These are phyloP conservation scores for Quadriops clusia DNA, from an alignment of 2,888 invertebrate genomes.

Conservation along the genomic window DNA sequence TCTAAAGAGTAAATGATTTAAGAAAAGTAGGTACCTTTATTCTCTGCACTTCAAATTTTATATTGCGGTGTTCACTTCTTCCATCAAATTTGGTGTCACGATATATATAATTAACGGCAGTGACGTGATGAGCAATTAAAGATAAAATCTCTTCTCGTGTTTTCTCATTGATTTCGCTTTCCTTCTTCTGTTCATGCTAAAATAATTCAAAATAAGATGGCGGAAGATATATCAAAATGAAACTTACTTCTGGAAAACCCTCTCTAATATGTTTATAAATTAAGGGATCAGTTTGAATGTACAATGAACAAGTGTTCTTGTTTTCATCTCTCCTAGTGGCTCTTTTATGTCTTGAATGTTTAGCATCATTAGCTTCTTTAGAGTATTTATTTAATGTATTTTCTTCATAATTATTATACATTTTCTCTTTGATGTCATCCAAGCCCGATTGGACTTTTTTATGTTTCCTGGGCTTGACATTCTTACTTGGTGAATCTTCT, in stretches of 20 bases:
- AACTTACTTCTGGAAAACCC: slow-evolving; percentile 65
- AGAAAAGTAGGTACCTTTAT: slow-evolving; percentile 53
- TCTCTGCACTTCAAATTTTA: slow-evolving; percentile 91
- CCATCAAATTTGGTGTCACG: slow-evolving; percentile 92
- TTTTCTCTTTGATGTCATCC: slow-evolving; percentile 15
- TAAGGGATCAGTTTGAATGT: slow-evolving; percentile 95
- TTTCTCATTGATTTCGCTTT: slow-evolving; percentile 65
- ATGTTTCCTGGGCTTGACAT: slow-evolving; percentile 17
- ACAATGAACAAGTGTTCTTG: slow-evolving; percentile 86
- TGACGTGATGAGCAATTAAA: slow-evolving; percentile 95
- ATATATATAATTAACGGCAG: slow-evolving; percentile 96
- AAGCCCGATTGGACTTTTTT: slow-evolving; percentile 15
- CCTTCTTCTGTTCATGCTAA: slow-evolving; percentile 60
- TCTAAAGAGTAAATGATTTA: background rate
- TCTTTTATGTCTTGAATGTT: slow-evolving; percentile 23
- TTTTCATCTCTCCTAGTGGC: slow-evolving; percentile 56
- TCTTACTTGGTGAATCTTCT: slow-evolving; percentile 28
- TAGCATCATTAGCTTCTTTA: slow-evolving; percentile 54
- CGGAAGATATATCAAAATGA: slow-evolving; percentile 5
- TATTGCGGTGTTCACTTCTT: slow-evolving; percentile 75
- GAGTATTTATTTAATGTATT: slow-evolving; percentile 63
- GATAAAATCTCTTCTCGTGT: slow-evolving; percentile 95
- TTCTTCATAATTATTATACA: slow-evolving; percentile 24
- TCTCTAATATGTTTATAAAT: slow-evolving; percentile 91
- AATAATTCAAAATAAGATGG: slow-evolving; percentile 31